Evolutionary conservation across 2,797 vertebrate genomes (phyloP).

Genomic region (Eutrigla gurnardus): DNA sequence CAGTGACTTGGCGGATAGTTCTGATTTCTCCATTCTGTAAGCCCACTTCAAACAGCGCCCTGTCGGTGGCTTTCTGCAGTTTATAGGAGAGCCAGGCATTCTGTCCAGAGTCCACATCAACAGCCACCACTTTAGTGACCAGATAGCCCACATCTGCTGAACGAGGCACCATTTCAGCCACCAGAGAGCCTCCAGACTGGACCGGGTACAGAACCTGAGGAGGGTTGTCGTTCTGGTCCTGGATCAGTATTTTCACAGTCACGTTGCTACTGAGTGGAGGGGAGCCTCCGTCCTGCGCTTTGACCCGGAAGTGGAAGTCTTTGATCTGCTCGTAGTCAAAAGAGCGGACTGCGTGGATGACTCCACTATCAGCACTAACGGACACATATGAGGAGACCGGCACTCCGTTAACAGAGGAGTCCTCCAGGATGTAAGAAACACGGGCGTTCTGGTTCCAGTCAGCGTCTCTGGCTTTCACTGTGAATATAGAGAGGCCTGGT

Average conservation of each 20-base stretch:
- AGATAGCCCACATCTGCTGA: constrained; percentile 87
- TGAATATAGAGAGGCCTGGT: constrained; percentile 25
- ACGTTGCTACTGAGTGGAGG: constrained; percentile 76
- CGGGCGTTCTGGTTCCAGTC: too few species aligned
- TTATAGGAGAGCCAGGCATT: constrained; percentile 87
- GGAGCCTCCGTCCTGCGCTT: constrained; percentile 81
- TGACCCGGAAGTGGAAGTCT: constrained; percentile 46
- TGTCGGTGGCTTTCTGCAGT: constrained; percentile 85
- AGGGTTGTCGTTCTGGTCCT: constrained; percentile 75
- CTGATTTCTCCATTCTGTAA: constrained; percentile 87
- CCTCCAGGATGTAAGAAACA: too few species aligned
- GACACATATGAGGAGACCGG: constrained; percentile 65
- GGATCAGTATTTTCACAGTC: constrained; percentile 70
- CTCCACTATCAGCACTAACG: constrained; percentile 73
- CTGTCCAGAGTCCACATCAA: constrained; percentile 83
- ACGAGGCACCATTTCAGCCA: constrained; percentile 84
- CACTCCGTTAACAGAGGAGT: too few species aligned
- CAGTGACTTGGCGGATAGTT: constrained; percentile 81
- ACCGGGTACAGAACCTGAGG: constrained; percentile 74
- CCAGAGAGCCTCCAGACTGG: constrained; percentile 69
- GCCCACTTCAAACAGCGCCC: constrained; percentile 85
- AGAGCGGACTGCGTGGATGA: constrained; percentile 74
- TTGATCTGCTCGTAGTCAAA: constrained; percentile 77
- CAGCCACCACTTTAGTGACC: constrained; percentile 90
- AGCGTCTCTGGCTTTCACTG: too few species aligned